Evolutionary conservation across 37 sponge, comb jelly and placozoan species (phyloP).

Genomic region (Theonella swinhoei): DNA sequence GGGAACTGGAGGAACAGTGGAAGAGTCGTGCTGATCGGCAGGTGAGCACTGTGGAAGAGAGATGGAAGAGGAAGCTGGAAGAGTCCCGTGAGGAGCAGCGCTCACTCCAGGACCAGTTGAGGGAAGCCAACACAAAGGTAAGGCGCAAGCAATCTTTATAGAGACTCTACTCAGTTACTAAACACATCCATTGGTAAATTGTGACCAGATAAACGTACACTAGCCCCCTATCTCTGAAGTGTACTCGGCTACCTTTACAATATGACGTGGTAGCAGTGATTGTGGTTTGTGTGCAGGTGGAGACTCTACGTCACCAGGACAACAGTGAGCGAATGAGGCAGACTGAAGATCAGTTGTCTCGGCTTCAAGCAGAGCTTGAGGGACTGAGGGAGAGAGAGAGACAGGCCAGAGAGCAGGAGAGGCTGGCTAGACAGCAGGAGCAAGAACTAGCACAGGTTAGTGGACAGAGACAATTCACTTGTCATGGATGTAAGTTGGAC

Average conservation of each 20-base stretch:
- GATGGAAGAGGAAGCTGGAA: slow-evolving; percentile 69
- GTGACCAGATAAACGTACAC: no score
- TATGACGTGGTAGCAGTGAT: not conserved
- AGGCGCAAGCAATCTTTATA: not conserved
- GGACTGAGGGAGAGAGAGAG: slow-evolving; percentile 11
- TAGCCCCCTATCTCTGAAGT: no score
- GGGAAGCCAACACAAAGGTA: slow-evolving; percentile 58
- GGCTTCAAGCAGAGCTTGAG: not conserved
- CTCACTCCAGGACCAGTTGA: slow-evolving; percentile 23
- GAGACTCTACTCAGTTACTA: not conserved
- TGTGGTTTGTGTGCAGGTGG: slow-evolving; percentile 25
- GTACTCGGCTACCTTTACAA: no score
- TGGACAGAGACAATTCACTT: not conserved
- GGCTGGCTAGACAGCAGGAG: not conserved
- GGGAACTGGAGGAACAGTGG: slow-evolving; percentile 85
- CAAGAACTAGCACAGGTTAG: no score
- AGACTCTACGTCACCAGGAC: slow-evolving; percentile 42
- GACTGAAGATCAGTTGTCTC: slow-evolving; percentile 25
- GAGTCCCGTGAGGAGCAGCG: slow-evolving; percentile 64
- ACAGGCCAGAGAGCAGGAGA: slow-evolving; percentile 27
- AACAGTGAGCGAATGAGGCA: slow-evolving; percentile 34
- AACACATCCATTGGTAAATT: not conserved
- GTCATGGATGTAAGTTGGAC: not conserved
- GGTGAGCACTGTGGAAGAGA: slow-evolving; percentile 74
- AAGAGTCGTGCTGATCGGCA: slow-evolving; percentile 46